These are phyloP conservation scores for Penaeus indicus DNA, from an alignment of 1,140 invertebrate genomes.

Conservation along the genomic window DNA sequence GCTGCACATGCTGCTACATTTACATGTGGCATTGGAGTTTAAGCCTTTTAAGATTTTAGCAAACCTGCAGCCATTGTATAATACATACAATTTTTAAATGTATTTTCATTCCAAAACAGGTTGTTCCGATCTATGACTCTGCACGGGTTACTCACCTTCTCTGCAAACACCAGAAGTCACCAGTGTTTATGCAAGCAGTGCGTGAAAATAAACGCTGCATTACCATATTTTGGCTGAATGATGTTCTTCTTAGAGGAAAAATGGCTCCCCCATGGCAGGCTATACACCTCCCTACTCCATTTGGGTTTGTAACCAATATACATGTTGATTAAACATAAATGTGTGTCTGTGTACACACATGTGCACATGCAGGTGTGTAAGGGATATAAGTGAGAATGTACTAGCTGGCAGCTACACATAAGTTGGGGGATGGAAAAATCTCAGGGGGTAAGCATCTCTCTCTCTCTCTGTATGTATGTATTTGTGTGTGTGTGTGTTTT, in stretches of 20 bases:
- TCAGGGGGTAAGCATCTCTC: too few species aligned
- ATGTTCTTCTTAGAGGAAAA: slow-evolving; percentile 86
- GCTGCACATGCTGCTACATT: too few species aligned
- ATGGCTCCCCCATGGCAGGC: slow-evolving; percentile 92
- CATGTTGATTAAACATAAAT: background rate
- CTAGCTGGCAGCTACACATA: too few species aligned
- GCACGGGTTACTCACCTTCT: slow-evolving; percentile 91
- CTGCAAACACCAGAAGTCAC: slow-evolving; percentile 84
- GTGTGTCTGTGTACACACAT: background rate
- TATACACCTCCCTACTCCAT: slow-evolving; percentile 89
- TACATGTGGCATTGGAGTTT: too few species aligned
- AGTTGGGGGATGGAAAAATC: too few species aligned
- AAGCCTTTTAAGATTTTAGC: too few species aligned
- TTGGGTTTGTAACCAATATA: slow-evolving; percentile 71
- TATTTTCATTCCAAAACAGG: slow-evolving; percentile 3
- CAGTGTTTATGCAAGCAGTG: slow-evolving; percentile 75
- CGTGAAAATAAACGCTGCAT: slow-evolving; percentile 88
- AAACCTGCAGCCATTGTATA: too few species aligned
- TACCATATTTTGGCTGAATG: slow-evolving; percentile 94
- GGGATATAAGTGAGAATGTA: too few species aligned
- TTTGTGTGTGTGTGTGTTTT: too few species aligned
- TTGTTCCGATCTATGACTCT: slow-evolving; percentile 76
- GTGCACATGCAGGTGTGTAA: background rate
- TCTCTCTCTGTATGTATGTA: too few species aligned
- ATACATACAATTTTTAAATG: too few species aligned